Percentiles rank a stretch among this genome's conserved stretches.
phyloP scores from a whole-genome alignment of 2,888 invertebrate genomes.

The Apotomis capreana region DNA sequence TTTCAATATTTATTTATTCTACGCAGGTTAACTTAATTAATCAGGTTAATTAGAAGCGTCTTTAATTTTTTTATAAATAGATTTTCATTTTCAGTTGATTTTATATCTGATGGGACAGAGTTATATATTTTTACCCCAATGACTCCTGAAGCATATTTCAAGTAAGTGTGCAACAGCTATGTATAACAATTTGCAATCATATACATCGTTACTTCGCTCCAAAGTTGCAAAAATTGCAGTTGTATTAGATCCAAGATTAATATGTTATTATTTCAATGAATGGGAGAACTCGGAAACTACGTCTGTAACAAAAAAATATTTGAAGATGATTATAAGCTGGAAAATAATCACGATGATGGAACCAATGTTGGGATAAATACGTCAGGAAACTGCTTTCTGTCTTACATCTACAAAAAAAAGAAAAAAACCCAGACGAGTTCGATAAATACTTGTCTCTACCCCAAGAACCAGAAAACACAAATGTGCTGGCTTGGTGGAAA shows the following conservation, averaged over 20 bases:
- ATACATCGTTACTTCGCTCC: conserved; percentile 9
- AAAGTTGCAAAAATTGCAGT: conserved; percentile 12
- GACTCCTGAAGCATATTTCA: conserved; percentile 9
- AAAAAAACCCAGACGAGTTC: conserved; percentile 2
- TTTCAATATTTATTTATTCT: no score
- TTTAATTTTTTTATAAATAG: no score
- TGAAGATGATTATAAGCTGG: conserved; percentile 1
- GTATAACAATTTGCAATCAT: conserved; percentile 10
- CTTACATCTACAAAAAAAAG: conserved; percentile 7
- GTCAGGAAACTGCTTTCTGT: conserved; percentile 14
- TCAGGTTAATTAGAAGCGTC: no score
- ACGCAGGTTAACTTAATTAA: no score
- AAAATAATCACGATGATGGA: conserved; percentile 12
- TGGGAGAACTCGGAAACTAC: neutral
- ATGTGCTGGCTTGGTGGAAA: conserved; percentile 19
- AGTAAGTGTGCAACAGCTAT: conserved; percentile 12
- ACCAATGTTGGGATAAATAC: conserved; percentile 1
- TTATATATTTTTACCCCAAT: no score
- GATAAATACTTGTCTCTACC: conserved; percentile 7
- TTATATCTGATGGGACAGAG: no score
- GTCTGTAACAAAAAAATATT: neutral
- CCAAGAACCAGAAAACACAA: conserved; percentile 13
- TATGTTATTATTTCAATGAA: conserved; percentile 8
- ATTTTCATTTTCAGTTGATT: no score
- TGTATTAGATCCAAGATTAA: conserved; percentile 14